Percentiles rank a stretch among this genome's conserved stretches.
Conservation (phyloP, 2,113 vertebrate genomes). For the Pampusana beccarii region DNA sequence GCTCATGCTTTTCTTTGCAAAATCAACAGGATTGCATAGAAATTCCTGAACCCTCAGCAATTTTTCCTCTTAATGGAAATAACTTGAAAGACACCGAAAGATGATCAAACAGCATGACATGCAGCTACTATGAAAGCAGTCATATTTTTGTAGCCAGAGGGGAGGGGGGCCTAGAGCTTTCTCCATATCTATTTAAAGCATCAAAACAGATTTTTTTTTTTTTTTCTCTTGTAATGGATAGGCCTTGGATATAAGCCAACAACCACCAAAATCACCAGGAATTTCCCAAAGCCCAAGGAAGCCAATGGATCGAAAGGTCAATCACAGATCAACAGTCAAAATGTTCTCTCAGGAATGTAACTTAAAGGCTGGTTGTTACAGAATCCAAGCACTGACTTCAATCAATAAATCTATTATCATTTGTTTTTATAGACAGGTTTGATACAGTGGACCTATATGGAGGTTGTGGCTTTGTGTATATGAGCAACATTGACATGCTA, state of each 20-base stretch:
- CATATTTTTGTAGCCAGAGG: neutral
- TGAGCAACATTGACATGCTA: neutral
- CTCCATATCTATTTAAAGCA: neutral
- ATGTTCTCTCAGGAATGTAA: neutral
- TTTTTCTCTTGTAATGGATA: neutral
- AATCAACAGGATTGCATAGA: neutral
- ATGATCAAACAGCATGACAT: neutral
- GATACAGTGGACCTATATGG: neutral
- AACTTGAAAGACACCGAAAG: neutral
- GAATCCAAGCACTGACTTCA: neutral
- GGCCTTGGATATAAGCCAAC: neutral
- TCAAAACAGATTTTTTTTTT: neutral
- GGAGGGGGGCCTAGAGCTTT: neutral
- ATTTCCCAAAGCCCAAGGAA: neutral
- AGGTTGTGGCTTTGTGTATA: neutral
- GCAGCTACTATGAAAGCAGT: neutral
- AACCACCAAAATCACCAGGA: neutral
- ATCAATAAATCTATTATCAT: neutral
- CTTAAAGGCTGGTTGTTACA: neutral
- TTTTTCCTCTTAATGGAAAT: slow-evolving; percentile 9
- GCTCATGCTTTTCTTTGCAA: neutral
- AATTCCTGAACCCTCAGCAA: neutral
- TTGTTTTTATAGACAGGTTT: neutral
- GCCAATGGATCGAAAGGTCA: neutral
- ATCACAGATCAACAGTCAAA: neutral